These are phyloP conservation scores for Pogonomyrmex californicus DNA, from an alignment of 1,140 invertebrate genomes.

Conservation along the genomic window DNA sequence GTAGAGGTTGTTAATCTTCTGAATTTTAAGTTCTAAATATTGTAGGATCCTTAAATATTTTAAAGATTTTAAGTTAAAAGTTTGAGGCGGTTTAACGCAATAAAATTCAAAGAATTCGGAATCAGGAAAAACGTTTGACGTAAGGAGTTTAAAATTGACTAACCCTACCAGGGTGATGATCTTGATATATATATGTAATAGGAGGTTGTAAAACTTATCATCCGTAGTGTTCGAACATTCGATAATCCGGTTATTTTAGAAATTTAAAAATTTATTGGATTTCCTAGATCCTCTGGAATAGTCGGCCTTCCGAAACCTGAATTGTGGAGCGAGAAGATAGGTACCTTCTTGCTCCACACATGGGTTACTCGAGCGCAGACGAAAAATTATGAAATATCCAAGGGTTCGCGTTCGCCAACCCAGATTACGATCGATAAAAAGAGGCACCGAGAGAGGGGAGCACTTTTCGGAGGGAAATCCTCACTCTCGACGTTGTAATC, in stretches of 20 bases:
- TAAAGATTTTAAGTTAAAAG: neutral
- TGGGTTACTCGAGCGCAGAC: slow-evolving; percentile 12
- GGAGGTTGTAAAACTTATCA: neutral
- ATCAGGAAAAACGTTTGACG: neutral
- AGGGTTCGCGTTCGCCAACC: slow-evolving; percentile 12
- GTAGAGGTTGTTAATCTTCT: neutral
- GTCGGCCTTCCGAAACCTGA: neutral
- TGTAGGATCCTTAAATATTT: neutral
- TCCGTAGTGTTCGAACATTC: neutral
- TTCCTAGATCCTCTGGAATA: neutral
- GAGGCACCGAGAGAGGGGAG: neutral
- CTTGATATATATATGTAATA: neutral
- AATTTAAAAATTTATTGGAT: slow-evolving; percentile 15
- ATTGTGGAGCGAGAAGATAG: neutral
- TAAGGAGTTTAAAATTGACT: slow-evolving; percentile 10
- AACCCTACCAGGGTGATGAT: neutral
- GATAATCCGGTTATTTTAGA: neutral
- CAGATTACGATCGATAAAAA: slow-evolving; percentile 54
- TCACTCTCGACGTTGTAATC: slow-evolving; percentile 67
- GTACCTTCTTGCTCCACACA: neutral
- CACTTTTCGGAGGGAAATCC: slow-evolving; percentile 57
- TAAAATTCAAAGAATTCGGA: neutral
- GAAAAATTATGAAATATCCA: slow-evolving; percentile 58
- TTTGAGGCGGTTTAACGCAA: neutral
- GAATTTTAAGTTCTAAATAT: neutral